Percentiles rank a stretch among this genome's conserved stretches.
These are phyloP conservation scores for Phlogophora meticulosa DNA, from an alignment of 2,888 invertebrate species.

Conservation along the genomic window DNA sequence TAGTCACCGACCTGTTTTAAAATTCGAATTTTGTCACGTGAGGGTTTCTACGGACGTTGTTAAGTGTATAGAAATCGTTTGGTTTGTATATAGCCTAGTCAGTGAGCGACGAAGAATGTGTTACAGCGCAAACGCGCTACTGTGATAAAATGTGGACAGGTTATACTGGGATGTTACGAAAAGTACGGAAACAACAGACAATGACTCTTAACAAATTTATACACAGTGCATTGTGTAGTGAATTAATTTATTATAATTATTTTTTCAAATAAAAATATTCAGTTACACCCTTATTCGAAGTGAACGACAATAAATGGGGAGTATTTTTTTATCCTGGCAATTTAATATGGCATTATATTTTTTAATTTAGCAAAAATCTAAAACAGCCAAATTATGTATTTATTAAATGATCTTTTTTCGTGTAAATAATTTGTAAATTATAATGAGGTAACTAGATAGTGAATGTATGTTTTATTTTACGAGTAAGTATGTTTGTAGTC, in stretches of 20 bases:
- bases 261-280: conserved; percentile 53
- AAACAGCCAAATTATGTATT: conserved; percentile 86
- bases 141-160: conserved; percentile 79
- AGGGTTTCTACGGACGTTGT: conserved; percentile 41
- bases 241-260: conserved; percentile 78
- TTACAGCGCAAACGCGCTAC: conserved; percentile 75
- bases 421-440: conserved; percentile 88
- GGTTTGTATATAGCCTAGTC: conserved; percentile 82
- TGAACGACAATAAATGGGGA: conserved; percentile 83
- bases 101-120: conserved; percentile 73
- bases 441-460: conserved; percentile 87
- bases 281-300: conserved; percentile 67
- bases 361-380: conserved; percentile 65
- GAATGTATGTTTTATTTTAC: conserved; percentile 80
- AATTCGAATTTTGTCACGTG: conserved; percentile 8
- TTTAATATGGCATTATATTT: conserved; percentile 64
- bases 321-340: conserved; percentile 63
- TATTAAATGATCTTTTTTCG: conserved; percentile 83
- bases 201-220: conserved; percentile 76
- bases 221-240: conserved; percentile 71
- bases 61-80: conserved; percentile 60
- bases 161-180: conserved; percentile 52
- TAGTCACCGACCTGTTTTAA: conserved; percentile 96
- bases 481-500: conserved; percentile 67
- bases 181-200: conserved; percentile 50